phyloP scores from a whole-genome alignment of 2,797 vertebrate genomes.

The Scolopax bukidnonensis region DNA sequence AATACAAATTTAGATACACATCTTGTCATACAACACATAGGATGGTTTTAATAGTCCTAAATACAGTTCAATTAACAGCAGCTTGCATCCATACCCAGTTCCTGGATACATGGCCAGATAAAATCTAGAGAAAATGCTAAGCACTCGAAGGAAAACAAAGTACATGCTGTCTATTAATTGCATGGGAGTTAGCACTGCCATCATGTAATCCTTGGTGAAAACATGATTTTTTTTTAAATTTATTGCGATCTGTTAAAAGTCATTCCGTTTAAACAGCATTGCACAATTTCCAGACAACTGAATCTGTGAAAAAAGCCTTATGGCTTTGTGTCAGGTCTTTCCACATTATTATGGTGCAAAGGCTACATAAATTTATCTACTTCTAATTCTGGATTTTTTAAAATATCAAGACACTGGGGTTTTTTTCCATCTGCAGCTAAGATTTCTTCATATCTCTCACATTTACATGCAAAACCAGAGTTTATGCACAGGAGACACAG shows the following conservation, averaged over 20 bases:
- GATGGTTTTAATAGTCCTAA: neutral
- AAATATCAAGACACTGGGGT: constrained; percentile 31
- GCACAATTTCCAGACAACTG: constrained; percentile 65
- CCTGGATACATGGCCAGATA: neutral
- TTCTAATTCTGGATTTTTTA: constrained; percentile 60
- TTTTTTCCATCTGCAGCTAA: constrained; percentile 27
- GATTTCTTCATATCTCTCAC: constrained; percentile 15
- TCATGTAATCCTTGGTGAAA: constrained; percentile 45
- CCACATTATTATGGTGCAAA: constrained; percentile 70
- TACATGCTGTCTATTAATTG: constrained; percentile 5
- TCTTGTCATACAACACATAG: neutral
- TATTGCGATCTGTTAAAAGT: constrained; percentile 53
- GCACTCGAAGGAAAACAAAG: constrained; percentile 36
- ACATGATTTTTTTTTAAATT: neutral
- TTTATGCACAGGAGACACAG: neutral
- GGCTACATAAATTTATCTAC: constrained; percentile 68
- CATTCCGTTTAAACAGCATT: constrained; percentile 37
- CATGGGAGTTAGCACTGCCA: constrained; percentile 26
- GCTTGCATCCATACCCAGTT: neutral
- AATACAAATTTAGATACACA: neutral
- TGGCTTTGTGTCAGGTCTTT: constrained; percentile 71
- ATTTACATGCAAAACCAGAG: constrained; percentile 33
- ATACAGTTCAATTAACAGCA: neutral
- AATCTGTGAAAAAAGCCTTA: constrained; percentile 72
- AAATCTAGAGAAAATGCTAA: constrained; percentile 37